Evolutionary conservation across 1,140 invertebrate genomes (phyloP).

Genomic region (Venturia canescens): DNA sequence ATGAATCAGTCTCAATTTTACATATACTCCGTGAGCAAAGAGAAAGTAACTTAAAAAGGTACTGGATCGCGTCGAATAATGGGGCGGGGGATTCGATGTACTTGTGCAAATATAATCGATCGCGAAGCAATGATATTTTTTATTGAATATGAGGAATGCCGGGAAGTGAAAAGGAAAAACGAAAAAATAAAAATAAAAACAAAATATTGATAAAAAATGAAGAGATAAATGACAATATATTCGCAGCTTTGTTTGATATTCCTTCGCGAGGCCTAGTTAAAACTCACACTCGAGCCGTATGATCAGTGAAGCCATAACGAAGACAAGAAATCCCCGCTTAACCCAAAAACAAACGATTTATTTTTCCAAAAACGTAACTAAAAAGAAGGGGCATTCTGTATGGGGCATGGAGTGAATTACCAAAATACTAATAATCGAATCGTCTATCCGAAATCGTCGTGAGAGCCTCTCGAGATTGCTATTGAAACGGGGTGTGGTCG

Average conservation of each 20-base stretch:
- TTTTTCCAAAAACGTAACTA: constrained; percentile 30
- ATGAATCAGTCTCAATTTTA: background rate
- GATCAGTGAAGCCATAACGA: background rate
- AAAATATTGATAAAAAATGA: too few species aligned
- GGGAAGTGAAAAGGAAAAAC: too few species aligned
- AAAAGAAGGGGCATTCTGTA: constrained; percentile 25
- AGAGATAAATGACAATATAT: constrained; percentile 6
- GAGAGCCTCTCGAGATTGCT: background rate
- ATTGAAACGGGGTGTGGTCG: constrained; percentile 6
- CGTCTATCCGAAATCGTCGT: background rate
- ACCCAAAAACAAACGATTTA: constrained; percentile 14
- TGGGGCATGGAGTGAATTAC: constrained; percentile 31
- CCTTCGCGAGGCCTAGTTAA: background rate
- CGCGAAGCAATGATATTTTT: background rate
- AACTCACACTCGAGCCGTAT: background rate
- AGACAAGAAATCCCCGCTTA: background rate
- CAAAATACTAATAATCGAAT: constrained; percentile 27
- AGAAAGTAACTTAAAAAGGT: background rate
- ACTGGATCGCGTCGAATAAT: background rate
- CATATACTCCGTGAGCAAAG: background rate
- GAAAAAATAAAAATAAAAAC: too few species aligned
- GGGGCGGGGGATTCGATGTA: background rate
- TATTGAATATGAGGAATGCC: background rate
- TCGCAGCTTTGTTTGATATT: constrained; percentile 4
- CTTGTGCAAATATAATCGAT: background rate